Base-by-base conservation (phyloP, 2,888 invertebrate species). In the Troides oblongomaculatus region DNA sequence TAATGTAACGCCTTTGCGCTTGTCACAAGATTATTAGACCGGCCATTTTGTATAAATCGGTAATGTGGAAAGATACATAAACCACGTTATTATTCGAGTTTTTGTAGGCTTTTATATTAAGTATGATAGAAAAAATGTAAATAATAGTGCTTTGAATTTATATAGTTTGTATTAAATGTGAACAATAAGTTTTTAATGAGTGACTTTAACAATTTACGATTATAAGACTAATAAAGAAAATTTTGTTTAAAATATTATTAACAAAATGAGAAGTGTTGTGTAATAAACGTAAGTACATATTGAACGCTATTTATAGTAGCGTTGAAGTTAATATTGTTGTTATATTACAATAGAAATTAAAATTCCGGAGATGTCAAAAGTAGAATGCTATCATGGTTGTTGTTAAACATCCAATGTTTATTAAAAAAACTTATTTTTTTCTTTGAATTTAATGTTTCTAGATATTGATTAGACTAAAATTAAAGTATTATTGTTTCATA, bases 21-120 rank as follows among this genome's bases (percentile, higher is more conserved):
- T 71, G 66, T 72, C 72, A 71, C 72, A 72, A 71, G 71, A 75
- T 78, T 78, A 78, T 86, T 84, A 81, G 77, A 80, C 81, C 90
- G 86, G 91, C 91, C 91, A 91, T 91, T 86, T 91, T 91, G 90
- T 86, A 85, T 50, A 43, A 87, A 86, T 87, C 86, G 78, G 75
- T 79, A 77, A 74, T 75, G 74, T 74, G 72, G 73, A 76, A 75
- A 80, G 77, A 64, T 56, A 60, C n/a, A 61, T 60, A 56, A 43
- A 59, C 39, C 53, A 64, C 36, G 46, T 56, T 43, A 50, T 64
- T 61, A 14, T 57, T 21, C n/a, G 23, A 57, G 12, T 57, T 57
- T 21, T 57, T 21, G 12, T 57, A 10, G 7, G 2, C 5, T 18
- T 57, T 21, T 7, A 21, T 8, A 57, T 12, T 18, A 18, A 50